These are phyloP conservation scores for Syrista parreyssii DNA, from an alignment of 2,888 invertebrate genomes.

Conservation along the genomic window DNA sequence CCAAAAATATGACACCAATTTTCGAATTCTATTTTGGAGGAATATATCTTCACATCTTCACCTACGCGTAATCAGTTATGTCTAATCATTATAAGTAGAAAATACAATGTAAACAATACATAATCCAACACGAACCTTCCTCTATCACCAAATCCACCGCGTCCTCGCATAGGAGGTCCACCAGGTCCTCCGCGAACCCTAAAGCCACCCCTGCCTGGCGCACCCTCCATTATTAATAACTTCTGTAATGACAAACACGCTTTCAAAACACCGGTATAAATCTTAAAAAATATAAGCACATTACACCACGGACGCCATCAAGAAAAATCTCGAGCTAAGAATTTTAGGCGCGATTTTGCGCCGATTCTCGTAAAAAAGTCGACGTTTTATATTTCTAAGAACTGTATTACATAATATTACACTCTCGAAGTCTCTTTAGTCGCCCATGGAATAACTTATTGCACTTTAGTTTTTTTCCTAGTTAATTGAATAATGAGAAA, in stretches of 20 bases:
- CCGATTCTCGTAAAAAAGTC: not conserved
- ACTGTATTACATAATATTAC: too few relatives aligned
- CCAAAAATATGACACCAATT: not conserved
- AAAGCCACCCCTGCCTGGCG: conserved; percentile 41
- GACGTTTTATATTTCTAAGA: too few relatives aligned
- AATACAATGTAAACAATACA: conserved; percentile 3
- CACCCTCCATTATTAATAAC: conserved; percentile 39
- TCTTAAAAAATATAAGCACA: not conserved
- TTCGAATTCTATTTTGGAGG: not conserved
- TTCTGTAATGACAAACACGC: conserved; percentile 2
- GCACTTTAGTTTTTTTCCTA: conserved; percentile 37
- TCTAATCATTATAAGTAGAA: not conserved
- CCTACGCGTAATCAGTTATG: too few relatives aligned
- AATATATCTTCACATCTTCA: not conserved
- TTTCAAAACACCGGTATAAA: not conserved
- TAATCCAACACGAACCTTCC: conserved; percentile 44
- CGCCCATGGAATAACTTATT: too few relatives aligned
- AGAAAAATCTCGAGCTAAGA: not conserved
- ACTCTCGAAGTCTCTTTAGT: too few relatives aligned
- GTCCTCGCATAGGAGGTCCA: conserved; percentile 54
- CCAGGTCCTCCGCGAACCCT: conserved; percentile 55
- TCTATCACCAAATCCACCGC: conserved; percentile 57
- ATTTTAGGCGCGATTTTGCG: conserved; percentile 1
- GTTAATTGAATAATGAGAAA: conserved; percentile 17
- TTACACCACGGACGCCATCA: not conserved